Evolutionary conservation across 2,888 invertebrate species (phyloP), one percentile per base, ranked within the genome.

Genomic region (Microctonus hyperodae): DNA sequence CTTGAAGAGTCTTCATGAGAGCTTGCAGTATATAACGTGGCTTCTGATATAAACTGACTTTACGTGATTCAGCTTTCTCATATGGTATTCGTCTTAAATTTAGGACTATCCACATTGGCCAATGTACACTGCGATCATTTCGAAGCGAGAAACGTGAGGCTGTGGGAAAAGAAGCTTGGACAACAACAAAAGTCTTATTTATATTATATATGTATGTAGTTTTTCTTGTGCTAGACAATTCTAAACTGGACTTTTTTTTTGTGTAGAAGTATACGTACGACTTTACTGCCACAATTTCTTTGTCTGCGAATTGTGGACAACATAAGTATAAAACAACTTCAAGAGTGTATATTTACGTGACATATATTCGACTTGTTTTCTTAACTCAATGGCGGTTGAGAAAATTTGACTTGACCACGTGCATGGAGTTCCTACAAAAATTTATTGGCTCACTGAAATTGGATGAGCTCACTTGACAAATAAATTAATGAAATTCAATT

Each of bases 21-120:
- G 74, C 50, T 37, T 23, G 23, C 11, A 7, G 75, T 76, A 76
- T 75, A 76, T 77, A 75, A 74, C 75, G 73, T 71, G 75, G 23
- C 57, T 50, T 70, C 78, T 72, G 77, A 78, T 76, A n/a, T n/a
- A 79, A 79, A 79, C 79, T 76, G 79, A 77, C 74, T 75, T 78
- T 78, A 78, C 79, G 79, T 79, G 79, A 77, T 71, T 69, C 68
- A 78, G 79, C 78, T 78, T 72, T 75, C 74, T 74, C 76, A 76
- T 77, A 75, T 72, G 74, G 75, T 76, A 75, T 74, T 76, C 71
- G 70, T 71, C 75, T 76, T 78, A 76, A 74, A 77, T 75, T 75
- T 28, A 7, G 3, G 28, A 5, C 28, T 75, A 70, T 73, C 62
- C 63, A 65, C 73, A 72, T 71, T 70, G 65, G 65, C 69, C 73